These are phyloP conservation scores for Hyles lineata DNA, from an alignment of 2,888 invertebrate genomes.

Conservation along the genomic window DNA sequence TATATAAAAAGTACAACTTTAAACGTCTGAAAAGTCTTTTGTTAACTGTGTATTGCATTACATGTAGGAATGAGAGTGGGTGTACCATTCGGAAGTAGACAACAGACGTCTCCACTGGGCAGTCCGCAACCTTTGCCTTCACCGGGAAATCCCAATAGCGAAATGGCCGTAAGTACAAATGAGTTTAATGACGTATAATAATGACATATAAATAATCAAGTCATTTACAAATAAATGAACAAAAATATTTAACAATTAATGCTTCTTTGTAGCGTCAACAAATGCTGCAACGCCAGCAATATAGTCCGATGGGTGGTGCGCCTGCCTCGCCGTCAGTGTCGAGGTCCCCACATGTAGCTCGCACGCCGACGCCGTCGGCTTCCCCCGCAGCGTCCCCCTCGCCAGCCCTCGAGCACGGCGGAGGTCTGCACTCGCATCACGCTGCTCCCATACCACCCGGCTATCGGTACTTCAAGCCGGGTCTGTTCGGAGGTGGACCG, in stretches of 20 bases:
- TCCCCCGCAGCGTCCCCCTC: conserved; percentile 77
- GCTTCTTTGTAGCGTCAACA: conserved; percentile 72
- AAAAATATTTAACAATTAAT: neutral
- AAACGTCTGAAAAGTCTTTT: neutral
- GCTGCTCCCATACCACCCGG: conserved; percentile 84
- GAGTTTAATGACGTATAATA: too few species aligned
- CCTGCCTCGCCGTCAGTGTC: conserved; percentile 85
- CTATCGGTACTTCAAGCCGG: conserved; percentile 86
- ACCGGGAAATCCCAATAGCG: conserved; percentile 74
- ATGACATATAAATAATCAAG: neutral
- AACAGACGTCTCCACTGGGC: conserved; percentile 80
- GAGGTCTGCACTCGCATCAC: conserved; percentile 76
- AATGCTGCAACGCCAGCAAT: conserved; percentile 79
- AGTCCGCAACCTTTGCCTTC: conserved; percentile 82
- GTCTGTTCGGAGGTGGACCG: conserved; percentile 87
- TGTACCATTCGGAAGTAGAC: conserved; percentile 71
- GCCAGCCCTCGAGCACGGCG: conserved; percentile 61
- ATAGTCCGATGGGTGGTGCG: conserved; percentile 81
- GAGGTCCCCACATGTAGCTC: conserved; percentile 84
- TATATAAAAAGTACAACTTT: neutral
- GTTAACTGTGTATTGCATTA: conserved; percentile 12
- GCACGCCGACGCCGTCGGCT: conserved; percentile 73
- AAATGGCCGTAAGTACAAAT: conserved; percentile 69
- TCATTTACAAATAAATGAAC: neutral
- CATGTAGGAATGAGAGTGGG: conserved; percentile 77